Evolutionary conservation across 1,140 invertebrate genomes (phyloP), one percentile per base, ranked within the genome.

Genomic region (Arctopsyche grandis): DNA sequence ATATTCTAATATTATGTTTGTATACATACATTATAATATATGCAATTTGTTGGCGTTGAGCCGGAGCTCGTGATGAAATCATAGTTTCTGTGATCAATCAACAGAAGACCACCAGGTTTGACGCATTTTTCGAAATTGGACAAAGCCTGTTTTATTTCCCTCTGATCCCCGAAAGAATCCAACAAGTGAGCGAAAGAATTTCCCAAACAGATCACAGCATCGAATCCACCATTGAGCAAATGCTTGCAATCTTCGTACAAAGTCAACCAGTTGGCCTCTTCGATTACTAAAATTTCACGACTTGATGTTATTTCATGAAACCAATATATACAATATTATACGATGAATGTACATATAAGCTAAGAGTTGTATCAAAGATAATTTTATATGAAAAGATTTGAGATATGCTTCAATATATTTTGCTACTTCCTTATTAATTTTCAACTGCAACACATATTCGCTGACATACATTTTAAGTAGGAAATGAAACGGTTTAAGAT

Each of bases 61-160:
- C 95, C 94, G 19, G 88, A 91, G 21, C 85, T 86, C 58, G 91
- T 90, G 43, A 96, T 90, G 58, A 93, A 90, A 84, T 97, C 95
- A 81, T 96, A 96, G 86, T 97, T 97, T 83, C 95, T 91, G 84
- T 97, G 95, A 86, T 97, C 95, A 75, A 97, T 96, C 19, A 96
- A 84, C 19, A 97, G 85, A 22, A 96, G 88, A 0, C 95, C 95
- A n/a, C 94, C 95, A 0, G 94, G 94, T 86, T 94, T 95, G 0
- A 96, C 89, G 83, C 95, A 94, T 80, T 91, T 90, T 76, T 93
- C 91, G 84, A 97, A 96, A 85, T 97, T 96, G 7, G 84, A 84
- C 24, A 97, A 87, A 0, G 95, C 89, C 86, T 90, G 93, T 89
- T 91, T 94, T 86, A 96, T 94, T 79, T 94, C 92, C 10, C 91